phyloP scores from a whole-genome alignment of 2,888 invertebrate genomes.

The Cantharis flavilabris region DNA sequence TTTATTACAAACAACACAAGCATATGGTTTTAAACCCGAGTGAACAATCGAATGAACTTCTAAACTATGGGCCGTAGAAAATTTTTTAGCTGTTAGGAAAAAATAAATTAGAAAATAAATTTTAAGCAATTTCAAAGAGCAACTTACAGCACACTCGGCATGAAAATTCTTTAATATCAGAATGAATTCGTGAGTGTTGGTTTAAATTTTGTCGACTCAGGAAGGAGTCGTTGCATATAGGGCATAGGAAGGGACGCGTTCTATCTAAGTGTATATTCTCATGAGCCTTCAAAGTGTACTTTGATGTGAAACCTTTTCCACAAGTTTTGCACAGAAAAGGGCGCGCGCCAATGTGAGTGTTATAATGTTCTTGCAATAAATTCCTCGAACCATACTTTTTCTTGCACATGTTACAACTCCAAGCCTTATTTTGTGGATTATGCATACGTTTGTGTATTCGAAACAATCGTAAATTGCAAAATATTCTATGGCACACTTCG shows the following conservation, averaged over 20 bases:
- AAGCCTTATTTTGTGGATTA: constrained; percentile 64
- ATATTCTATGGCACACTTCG: constrained; percentile 66
- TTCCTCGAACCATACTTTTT: constrained; percentile 72
- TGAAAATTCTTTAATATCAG: constrained; percentile 69
- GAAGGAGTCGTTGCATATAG: constrained; percentile 72
- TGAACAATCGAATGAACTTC: constrained; percentile 82
- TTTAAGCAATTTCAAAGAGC: background rate
- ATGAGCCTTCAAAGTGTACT: constrained; percentile 78
- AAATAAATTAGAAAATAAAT: no score
- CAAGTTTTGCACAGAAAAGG: constrained; percentile 71
- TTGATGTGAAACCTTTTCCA: constrained; percentile 76
- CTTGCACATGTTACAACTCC: constrained; percentile 68
- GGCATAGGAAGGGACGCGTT: constrained; percentile 71
- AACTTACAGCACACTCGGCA: constrained; percentile 70
- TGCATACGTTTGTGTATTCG: constrained; percentile 69
- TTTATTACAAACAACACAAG: constrained; percentile 72
- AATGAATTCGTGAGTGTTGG: constrained; percentile 77
- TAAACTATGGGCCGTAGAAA: constrained; percentile 75
- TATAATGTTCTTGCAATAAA: constrained; percentile 72
- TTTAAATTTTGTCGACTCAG: constrained; percentile 75
- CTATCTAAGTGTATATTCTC: constrained; percentile 72
- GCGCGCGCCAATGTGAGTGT: constrained; percentile 69
- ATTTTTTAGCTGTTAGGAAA: constrained; percentile 65
- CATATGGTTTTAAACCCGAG: constrained; percentile 72
- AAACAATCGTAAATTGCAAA: constrained; percentile 64